A percentile compares a stretch with the other conserved stretches of the same genome.
Evolutionary conservation across 2,113 vertebrate genomes (phyloP).

Genomic region (Hypomesus transpacificus): DNA sequence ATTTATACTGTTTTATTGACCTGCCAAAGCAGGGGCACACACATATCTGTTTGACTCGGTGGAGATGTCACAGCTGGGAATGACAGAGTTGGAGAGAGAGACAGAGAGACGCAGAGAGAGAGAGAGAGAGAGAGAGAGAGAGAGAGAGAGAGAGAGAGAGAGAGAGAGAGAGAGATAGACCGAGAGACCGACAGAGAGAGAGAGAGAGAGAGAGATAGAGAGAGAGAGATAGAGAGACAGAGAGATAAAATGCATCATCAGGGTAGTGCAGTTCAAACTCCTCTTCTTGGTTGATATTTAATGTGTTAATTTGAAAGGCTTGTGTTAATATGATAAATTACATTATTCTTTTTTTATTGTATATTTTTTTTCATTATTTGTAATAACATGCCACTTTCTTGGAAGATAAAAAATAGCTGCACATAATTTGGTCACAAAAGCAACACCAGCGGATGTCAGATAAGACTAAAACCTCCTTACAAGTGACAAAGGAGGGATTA

Average conservation of each 20-base stretch:
- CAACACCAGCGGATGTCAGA: slow-evolving; percentile 28
- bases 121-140: slow-evolving; percentile 3
- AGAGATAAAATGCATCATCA: not conserved
- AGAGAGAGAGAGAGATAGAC: not conserved
- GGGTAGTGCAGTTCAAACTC: not conserved
- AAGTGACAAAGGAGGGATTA: not conserved
- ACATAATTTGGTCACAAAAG: slow-evolving; percentile 53
- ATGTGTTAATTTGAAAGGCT: not conserved
- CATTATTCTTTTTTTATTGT: not conserved
- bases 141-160: not conserved
- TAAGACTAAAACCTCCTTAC: slow-evolving; percentile 6
- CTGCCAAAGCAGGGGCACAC: no score
- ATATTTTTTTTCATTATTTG: slow-evolving; percentile 9
- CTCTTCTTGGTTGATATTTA: not conserved
- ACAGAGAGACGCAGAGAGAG: not conserved
- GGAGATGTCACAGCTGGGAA: no score
- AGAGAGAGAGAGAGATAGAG: not conserved
- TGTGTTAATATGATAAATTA: not conserved
- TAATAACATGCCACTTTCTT: slow-evolving; percentile 42
- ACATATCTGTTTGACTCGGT: no score
- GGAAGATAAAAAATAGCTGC: slow-evolving; percentile 50
- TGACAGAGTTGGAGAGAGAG: no score
- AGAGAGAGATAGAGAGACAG: not conserved
- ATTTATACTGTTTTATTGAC: no score
- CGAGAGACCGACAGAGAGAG: not conserved